Evolutionary conservation across 2,888 invertebrate genomes (phyloP).

Genomic region (Epinotia brunnichana): DNA sequence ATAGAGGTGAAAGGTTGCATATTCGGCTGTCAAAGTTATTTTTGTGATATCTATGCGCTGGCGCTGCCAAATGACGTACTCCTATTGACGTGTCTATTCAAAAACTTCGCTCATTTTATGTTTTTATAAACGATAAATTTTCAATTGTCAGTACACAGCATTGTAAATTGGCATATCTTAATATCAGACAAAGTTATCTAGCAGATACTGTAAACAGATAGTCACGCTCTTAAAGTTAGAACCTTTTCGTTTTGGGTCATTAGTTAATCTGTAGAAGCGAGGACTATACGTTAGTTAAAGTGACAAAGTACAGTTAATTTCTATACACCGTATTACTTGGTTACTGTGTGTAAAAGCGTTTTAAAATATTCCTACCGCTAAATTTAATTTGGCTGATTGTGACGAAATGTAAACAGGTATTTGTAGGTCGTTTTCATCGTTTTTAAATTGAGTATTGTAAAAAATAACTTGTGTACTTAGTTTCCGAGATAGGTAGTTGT

Average conservation of each 20-base stretch:
- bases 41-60: constrained; percentile 53
- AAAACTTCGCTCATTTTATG: constrained; percentile 65
- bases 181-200: constrained; percentile 33
- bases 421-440: constrained; percentile 48
- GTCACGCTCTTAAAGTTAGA: not conserved
- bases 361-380: constrained; percentile 3
- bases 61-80: constrained; percentile 69
- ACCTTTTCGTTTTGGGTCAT: constrained; percentile 11
- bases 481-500: constrained; percentile 56
- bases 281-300: not conserved
- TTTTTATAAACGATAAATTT: constrained; percentile 76
- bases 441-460: constrained; percentile 71
- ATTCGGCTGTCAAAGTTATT: not conserved
- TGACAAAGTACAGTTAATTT: constrained; percentile 10
- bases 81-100: constrained; percentile 76
- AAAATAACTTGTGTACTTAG: constrained; percentile 51
- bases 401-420: not conserved
- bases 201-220: constrained; percentile 21
- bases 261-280: not conserved
- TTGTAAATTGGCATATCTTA: constrained; percentile 65
- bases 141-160: constrained; percentile 66
- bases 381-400: constrained; percentile 13
- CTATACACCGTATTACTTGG: constrained; percentile 1
- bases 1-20: constrained; percentile 44
- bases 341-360: not conserved